These are phyloP conservation scores for Passer domesticus DNA, from an alignment of 2,113 vertebrate genomes.

Conservation along the genomic window DNA sequence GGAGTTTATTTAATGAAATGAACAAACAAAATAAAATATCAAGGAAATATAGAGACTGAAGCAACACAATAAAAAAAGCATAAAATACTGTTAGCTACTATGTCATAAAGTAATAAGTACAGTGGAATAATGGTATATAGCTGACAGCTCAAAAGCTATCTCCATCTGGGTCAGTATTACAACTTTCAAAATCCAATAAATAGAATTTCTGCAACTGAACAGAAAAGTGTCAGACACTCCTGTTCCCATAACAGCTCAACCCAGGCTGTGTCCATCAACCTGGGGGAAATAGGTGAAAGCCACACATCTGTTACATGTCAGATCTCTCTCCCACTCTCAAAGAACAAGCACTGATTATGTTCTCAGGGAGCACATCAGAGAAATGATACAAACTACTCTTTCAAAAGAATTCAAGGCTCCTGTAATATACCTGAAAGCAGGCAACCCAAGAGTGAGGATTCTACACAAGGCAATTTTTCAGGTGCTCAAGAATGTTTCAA, in stretches of 20 bases:
- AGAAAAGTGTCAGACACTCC: neutral
- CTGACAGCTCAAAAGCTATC: neutral
- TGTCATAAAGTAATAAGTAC: neutral
- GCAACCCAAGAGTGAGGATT: constrained; percentile 53
- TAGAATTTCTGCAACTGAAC: neutral
- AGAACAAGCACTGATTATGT: neutral
- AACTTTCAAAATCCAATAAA: neutral
- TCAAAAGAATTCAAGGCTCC: constrained; percentile 9
- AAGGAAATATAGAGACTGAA: neutral
- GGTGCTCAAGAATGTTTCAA: neutral
- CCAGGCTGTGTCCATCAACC: neutral
- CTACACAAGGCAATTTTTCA: neutral
- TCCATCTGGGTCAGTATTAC: neutral
- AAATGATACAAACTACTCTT: neutral
- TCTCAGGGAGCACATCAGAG: neutral
- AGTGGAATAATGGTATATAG: neutral
- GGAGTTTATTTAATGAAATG: constrained; percentile 39
- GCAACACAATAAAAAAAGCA: neutral
- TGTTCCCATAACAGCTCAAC: neutral
- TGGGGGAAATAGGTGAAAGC: neutral
- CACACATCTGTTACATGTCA: neutral
- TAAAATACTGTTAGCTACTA: constrained; percentile 48
- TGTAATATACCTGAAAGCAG: constrained; percentile 42
- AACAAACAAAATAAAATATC: neutral
- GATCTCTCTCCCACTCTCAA: neutral